phyloP scores from a whole-genome alignment of 2,888 invertebrate species.

The Acanthopleura granulata region DNA sequence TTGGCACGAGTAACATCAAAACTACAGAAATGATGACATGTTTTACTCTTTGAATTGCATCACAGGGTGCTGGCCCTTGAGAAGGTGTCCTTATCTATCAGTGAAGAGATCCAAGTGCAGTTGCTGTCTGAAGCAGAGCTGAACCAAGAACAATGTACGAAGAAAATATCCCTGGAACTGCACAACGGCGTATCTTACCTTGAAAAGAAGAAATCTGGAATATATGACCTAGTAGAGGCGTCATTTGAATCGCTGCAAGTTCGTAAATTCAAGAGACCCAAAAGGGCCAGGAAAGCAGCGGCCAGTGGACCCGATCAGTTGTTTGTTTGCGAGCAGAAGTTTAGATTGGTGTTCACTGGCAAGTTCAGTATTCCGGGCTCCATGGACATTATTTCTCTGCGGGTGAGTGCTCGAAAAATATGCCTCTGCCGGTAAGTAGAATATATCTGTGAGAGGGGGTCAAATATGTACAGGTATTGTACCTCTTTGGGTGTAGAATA shows the following conservation, averaged over 20 bases:
- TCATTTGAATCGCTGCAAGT: not conserved
- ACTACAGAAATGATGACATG: too few species aligned
- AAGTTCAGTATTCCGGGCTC: not conserved
- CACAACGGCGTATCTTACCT: not conserved
- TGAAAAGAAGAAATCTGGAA: not conserved
- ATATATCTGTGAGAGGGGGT: too few species aligned
- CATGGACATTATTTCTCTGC: not conserved
- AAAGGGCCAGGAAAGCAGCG: not conserved
- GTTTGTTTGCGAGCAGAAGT: constrained; percentile 17
- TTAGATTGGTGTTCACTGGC: constrained; percentile 1
- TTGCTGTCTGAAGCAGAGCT: not conserved
- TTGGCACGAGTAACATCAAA: too few species aligned
- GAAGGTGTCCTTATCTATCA: not conserved
- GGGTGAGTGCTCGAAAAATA: too few species aligned
- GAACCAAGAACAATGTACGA: not conserved
- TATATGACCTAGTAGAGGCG: not conserved
- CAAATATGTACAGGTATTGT: too few species aligned
- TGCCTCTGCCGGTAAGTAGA: not conserved
- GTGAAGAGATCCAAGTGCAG: not conserved
- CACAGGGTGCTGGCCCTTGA: not conserved
- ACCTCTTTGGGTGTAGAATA: too few species aligned
- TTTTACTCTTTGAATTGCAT: too few species aligned
- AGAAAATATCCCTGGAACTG: not conserved
- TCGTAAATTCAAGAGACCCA: constrained; percentile 7
- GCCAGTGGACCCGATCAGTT: not conserved